Percentiles rank a stretch among this genome's conserved stretches.
These are phyloP conservation scores for Coelogynopora nodosa DNA, from an alignment of 2,888 invertebrate species.

Conservation along the genomic window DNA sequence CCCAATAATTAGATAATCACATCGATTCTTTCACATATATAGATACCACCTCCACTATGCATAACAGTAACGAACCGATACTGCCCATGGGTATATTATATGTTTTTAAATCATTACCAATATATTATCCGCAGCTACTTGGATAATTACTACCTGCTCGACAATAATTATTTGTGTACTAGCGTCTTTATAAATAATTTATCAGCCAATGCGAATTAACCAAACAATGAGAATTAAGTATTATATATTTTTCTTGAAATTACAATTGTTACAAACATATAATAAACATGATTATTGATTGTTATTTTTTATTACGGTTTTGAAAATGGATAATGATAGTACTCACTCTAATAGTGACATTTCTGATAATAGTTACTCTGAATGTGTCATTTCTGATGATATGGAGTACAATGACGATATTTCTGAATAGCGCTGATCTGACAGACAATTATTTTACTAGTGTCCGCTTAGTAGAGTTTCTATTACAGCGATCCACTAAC, in stretches of 20 bases:
- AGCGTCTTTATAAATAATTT: neutral
- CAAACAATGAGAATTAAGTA: neutral
- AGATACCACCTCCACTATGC: too few species aligned
- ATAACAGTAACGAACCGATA: too few species aligned
- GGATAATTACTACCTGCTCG: neutral
- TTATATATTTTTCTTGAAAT: neutral
- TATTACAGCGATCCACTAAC: neutral
- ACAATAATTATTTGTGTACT: neutral
- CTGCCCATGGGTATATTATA: too few species aligned
- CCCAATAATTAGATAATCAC: too few species aligned
- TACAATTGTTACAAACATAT: neutral
- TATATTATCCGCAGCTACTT: neutral
- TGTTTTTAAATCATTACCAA: neutral
- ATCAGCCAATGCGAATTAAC: neutral
- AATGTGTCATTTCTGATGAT: neutral
- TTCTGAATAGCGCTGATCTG: neutral
- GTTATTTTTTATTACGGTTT: neutral
- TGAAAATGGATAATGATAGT: neutral
- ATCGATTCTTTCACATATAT: too few species aligned
- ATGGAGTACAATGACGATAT: neutral
- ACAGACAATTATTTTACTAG: slow-evolving; percentile 12
- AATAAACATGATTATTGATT: neutral
- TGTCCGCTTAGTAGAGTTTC: neutral
- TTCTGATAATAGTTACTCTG: neutral
- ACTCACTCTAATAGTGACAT: neutral